Conservation (phyloP, 2,888 invertebrate genomes). For the Oconnorella tubifera region DNA sequence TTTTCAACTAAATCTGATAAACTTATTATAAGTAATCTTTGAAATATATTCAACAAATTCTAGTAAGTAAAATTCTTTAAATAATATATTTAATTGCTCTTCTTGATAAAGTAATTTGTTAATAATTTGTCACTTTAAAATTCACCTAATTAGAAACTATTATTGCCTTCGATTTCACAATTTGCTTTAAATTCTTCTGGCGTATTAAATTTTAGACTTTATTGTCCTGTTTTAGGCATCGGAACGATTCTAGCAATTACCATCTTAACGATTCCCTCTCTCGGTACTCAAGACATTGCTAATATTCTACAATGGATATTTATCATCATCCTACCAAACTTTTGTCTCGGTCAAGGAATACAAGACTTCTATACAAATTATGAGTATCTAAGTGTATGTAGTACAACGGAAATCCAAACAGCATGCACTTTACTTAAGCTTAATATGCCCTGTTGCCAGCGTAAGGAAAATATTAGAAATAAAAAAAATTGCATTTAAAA, state of each 20-base stretch:
- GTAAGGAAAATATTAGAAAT: too few relatives aligned
- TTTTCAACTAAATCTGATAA: too few relatives aligned
- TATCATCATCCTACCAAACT: conserved; percentile 68
- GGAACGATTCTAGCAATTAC: conserved; percentile 70
- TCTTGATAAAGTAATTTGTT: too few relatives aligned
- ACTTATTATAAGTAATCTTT: too few relatives aligned
- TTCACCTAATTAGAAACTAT: too few relatives aligned
- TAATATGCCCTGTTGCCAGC: neutral
- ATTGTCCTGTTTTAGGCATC: conserved; percentile 61
- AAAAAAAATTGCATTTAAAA: too few relatives aligned
- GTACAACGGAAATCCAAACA: neutral
- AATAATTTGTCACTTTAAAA: too few relatives aligned
- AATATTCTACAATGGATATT: conserved; percentile 66
- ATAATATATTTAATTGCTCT: too few relatives aligned
- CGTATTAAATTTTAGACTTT: neutral
- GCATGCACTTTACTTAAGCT: neutral
- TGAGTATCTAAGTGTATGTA: conserved; percentile 52
- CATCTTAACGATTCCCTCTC: conserved; percentile 64
- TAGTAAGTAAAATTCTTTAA: too few relatives aligned
- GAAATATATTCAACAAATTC: too few relatives aligned
- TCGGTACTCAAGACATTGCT: conserved; percentile 64
- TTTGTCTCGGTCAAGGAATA: conserved; percentile 61
- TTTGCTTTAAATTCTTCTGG: neutral
- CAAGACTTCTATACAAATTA: conserved; percentile 57
- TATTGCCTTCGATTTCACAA: neutral